These are phyloP conservation scores for Nysson spinosus DNA, from an alignment of 2,888 invertebrate genomes.

Conservation along the genomic window DNA sequence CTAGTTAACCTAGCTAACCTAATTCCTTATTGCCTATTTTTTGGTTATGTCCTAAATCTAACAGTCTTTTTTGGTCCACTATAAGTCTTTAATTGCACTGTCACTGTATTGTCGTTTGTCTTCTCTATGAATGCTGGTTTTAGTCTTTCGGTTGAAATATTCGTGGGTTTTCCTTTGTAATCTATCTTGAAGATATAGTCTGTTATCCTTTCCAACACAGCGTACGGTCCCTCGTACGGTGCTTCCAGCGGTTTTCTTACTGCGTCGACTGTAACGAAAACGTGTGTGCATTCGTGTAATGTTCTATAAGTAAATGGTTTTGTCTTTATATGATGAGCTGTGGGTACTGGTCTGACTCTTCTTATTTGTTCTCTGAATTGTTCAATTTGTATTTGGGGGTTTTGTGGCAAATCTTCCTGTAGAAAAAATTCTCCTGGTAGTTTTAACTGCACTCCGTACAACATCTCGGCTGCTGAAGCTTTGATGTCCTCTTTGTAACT, in stretches of 20 bases:
- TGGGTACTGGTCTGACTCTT: not conserved
- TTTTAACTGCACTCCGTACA: constrained; percentile 1
- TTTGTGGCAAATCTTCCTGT: not conserved
- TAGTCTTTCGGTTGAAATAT: constrained; percentile 4
- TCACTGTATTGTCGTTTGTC: too few relatives aligned
- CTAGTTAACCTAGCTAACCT: too few relatives aligned
- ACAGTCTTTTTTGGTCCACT: too few relatives aligned
- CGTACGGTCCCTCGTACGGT: constrained; percentile 15
- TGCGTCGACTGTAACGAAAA: constrained; percentile 2
- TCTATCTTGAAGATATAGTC: constrained; percentile 1
- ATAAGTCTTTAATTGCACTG: too few relatives aligned
- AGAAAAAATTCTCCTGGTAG: constrained; percentile 8
- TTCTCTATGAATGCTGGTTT: constrained; percentile 13
- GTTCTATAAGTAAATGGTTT: constrained; percentile 4
- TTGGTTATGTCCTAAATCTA: too few relatives aligned
- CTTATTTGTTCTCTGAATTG: not conserved
- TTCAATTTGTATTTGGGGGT: not conserved
- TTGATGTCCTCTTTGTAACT: constrained; percentile 40
- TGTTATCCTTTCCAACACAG: not conserved
- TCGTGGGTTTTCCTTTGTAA: constrained; percentile 1
- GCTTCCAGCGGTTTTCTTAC: not conserved
- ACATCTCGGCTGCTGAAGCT: constrained; percentile 45
- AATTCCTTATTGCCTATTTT: too few relatives aligned
- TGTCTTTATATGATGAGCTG: not conserved
- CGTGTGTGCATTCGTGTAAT: constrained; percentile 1